phyloP scores from a whole-genome alignment of 2,113 vertebrate species.

The Gavialis gangeticus region DNA sequence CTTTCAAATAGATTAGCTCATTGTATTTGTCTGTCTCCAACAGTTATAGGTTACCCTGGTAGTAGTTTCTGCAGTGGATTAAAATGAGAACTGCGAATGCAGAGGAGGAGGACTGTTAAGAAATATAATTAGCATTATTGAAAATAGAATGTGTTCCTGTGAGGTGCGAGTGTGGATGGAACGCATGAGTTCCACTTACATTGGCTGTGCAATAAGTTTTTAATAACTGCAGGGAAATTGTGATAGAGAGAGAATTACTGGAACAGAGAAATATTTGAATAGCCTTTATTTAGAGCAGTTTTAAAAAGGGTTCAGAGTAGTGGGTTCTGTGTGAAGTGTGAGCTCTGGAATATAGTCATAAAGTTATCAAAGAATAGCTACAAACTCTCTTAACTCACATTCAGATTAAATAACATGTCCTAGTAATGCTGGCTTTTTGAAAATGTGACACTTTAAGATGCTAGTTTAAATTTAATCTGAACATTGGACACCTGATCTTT shows the following conservation, averaged over 20 bases:
- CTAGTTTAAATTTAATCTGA: background rate
- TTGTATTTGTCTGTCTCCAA: background rate
- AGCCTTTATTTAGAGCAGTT: slow-evolving; percentile 25
- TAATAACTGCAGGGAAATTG: background rate
- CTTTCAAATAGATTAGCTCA: background rate
- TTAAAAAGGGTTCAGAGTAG: background rate
- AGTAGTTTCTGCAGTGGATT: background rate
- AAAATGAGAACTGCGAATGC: slow-evolving; percentile 17
- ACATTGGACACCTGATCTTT: background rate
- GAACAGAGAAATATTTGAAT: background rate
- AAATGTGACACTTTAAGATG: background rate
- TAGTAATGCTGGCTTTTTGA: background rate
- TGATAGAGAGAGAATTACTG: background rate
- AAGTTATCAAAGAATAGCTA: background rate
- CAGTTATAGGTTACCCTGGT: background rate
- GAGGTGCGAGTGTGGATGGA: slow-evolving; percentile 41
- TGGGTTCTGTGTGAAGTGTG: background rate
- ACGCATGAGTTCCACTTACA: background rate
- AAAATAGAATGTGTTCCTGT: slow-evolving; percentile 45
- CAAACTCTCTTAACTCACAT: background rate
- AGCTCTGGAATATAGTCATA: background rate
- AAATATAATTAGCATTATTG: slow-evolving; percentile 35
- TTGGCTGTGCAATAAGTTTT: slow-evolving; percentile 4
- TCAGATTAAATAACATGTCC: background rate
- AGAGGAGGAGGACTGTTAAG: background rate